A percentile compares a stretch with the other conserved stretches of the same genome.
These are phyloP conservation scores for Alcedo atthis DNA, from an alignment of 2,797 vertebrate species.

Conservation along the genomic window DNA sequence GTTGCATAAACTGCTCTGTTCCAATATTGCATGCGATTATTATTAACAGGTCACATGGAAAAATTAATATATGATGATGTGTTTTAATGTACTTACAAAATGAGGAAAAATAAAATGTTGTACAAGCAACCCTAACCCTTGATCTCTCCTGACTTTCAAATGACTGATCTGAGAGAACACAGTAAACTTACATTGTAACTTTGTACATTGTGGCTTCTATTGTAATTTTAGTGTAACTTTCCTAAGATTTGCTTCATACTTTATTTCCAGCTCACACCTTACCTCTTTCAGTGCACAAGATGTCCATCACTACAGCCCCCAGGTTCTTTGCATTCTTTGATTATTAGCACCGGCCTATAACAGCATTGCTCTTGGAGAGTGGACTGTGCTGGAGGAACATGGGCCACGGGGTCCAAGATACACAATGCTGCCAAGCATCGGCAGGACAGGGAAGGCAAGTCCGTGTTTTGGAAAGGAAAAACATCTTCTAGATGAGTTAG, in stretches of 20 bases:
- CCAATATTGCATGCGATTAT: neutral
- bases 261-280: neutral
- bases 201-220: neutral
- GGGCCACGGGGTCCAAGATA: fast-evolving
- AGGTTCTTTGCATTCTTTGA: neutral
- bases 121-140: neutral
- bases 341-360: neutral
- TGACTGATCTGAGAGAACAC: neutral
- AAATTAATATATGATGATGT: neutral
- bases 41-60: neutral
- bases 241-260: neutral
- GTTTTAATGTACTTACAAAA: neutral
- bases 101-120: neutral
- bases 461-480: neutral
- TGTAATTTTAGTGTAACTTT: neutral
- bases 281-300: neutral
- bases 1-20: neutral
- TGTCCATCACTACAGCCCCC: neutral
- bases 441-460: neutral
- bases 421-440: fast-evolving
- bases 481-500: neutral
- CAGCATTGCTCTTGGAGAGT: too few species aligned
- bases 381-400: neutral
- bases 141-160: neutral
- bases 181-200: neutral